Evolutionary conservation across 2,797 vertebrate genomes (phyloP).

Genomic region (Macropodus opercularis): DNA sequence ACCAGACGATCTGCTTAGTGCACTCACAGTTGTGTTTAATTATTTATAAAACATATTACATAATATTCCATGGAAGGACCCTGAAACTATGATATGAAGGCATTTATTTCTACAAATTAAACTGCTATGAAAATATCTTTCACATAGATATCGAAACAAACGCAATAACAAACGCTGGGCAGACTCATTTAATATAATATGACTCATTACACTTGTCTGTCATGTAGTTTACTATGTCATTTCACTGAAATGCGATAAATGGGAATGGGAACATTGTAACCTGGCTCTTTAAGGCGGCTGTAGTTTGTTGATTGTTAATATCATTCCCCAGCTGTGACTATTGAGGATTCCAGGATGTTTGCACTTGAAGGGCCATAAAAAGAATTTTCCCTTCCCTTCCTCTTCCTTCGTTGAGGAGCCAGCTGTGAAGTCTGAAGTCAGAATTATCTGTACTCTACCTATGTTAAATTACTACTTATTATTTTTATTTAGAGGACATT

Average conservation of each 20-base stretch:
- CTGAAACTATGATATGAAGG: neutral
- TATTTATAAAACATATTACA: conserved; percentile 21
- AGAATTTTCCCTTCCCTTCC: conserved; percentile 30
- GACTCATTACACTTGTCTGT: no score
- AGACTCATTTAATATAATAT: neutral
- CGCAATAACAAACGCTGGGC: neutral
- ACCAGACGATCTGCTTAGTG: conserved; percentile 11
- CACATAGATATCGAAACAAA: neutral
- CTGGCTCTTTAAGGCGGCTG: conserved; percentile 22
- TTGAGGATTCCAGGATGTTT: conserved; percentile 55
- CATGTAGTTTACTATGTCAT: neutral
- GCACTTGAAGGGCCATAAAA: conserved; percentile 45
- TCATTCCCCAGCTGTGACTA: conserved; percentile 41
- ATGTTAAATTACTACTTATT: neutral
- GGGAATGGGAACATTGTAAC: neutral
- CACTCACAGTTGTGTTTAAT: conserved; percentile 2
- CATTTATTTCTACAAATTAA: no score
- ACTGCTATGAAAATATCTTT: neutral
- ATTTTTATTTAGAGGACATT: neutral
- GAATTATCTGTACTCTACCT: neutral
- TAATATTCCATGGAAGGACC: conserved; percentile 9
- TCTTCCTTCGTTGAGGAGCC: conserved; percentile 20
- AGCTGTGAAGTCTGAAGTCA: neutral
- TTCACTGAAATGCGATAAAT: neutral
- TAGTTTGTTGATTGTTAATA: conserved; percentile 26